Evolutionary conservation across 1,140 invertebrate species (phyloP).

Genomic region (Phthorimaea operculella): DNA sequence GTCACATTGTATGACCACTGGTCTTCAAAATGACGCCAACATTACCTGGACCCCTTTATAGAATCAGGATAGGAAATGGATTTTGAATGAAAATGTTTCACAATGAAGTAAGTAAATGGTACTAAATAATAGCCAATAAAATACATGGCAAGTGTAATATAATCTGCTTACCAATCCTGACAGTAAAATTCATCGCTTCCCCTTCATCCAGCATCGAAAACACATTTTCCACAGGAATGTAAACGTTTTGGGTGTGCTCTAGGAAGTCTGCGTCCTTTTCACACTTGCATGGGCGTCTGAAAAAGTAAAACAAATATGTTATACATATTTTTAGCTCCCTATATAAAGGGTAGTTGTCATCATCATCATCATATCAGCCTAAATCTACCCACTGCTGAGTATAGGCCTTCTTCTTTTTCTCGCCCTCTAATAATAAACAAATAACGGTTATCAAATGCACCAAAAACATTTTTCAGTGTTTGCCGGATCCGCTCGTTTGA

Average conservation of each 20-base stretch:
- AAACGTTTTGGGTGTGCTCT: slow-evolving; percentile 63
- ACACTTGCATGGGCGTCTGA: slow-evolving; percentile 56
- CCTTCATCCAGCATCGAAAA: slow-evolving; percentile 64
- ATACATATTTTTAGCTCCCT: neutral
- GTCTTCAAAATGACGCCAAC: too few relatives aligned
- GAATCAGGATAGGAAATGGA: too few relatives aligned
- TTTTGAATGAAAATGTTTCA: neutral
- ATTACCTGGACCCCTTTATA: too few relatives aligned
- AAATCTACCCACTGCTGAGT: too few relatives aligned
- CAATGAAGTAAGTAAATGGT: neutral
- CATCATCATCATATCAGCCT: neutral
- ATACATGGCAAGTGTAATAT: neutral
- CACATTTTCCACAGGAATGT: slow-evolving; percentile 66
- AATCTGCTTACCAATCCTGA: slow-evolving; percentile 48
- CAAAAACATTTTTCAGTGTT: too few relatives aligned
- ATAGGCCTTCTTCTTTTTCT: too few relatives aligned
- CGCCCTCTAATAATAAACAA: too few relatives aligned
- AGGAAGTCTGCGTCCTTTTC: slow-evolving; percentile 64
- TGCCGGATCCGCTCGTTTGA: too few relatives aligned
- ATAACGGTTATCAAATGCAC: too few relatives aligned
- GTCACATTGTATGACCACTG: too few relatives aligned
- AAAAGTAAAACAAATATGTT: slow-evolving; percentile 20
- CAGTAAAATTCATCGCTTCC: slow-evolving; percentile 53
- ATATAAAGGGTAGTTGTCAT: too few relatives aligned
- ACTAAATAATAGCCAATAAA: neutral